Percentiles rank a stretch among this genome's conserved stretches.
Conservation (phyloP, 2,888 invertebrate species). For the Ryuthela nishihirai region DNA sequence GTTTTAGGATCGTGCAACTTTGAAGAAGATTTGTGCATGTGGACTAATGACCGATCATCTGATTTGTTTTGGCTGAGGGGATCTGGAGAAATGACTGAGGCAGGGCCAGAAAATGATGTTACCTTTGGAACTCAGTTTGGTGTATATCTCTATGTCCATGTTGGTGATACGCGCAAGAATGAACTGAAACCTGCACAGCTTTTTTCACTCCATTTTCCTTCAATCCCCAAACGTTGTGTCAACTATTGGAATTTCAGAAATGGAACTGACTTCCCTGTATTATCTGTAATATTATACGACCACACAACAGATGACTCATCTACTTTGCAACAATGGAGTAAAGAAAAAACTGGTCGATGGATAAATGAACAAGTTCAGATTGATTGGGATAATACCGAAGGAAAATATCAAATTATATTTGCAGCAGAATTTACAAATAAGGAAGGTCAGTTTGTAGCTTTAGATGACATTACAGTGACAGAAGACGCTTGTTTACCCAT, state of each 20-base stretch:
- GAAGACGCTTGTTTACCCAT: slow-evolving; percentile 17
- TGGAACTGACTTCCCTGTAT: slow-evolving; percentile 11
- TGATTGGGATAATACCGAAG: neutral
- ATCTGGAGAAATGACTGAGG: slow-evolving; percentile 19
- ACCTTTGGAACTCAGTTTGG: slow-evolving; percentile 34
- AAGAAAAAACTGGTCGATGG: slow-evolving; percentile 23
- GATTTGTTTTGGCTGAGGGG: slow-evolving; percentile 28
- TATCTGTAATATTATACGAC: slow-evolving; percentile 4
- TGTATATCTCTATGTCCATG: slow-evolving; percentile 27
- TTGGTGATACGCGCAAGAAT: neutral
- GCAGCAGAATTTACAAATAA: slow-evolving; percentile 10
- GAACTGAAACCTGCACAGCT: slow-evolving; percentile 12
- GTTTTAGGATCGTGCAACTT: slow-evolving; percentile 37
- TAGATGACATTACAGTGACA: slow-evolving; percentile 33
- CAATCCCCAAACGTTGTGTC: slow-evolving; percentile 13
- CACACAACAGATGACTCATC: neutral
- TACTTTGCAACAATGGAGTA: neutral
- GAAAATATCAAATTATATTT: slow-evolving; percentile 27
- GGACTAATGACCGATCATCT: slow-evolving; percentile 22
- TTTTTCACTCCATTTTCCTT: slow-evolving; percentile 27
- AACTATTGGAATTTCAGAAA: slow-evolving; percentile 34
- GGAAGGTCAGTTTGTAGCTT: slow-evolving; percentile 35
- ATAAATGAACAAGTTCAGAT: slow-evolving; percentile 21
- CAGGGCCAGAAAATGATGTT: slow-evolving; percentile 20
- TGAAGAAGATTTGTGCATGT: slow-evolving; percentile 37